Percentiles rank a stretch among this genome's conserved stretches.
These are phyloP conservation scores for Parus major DNA, from an alignment of 2,113 vertebrate species.

Conservation along the genomic window DNA sequence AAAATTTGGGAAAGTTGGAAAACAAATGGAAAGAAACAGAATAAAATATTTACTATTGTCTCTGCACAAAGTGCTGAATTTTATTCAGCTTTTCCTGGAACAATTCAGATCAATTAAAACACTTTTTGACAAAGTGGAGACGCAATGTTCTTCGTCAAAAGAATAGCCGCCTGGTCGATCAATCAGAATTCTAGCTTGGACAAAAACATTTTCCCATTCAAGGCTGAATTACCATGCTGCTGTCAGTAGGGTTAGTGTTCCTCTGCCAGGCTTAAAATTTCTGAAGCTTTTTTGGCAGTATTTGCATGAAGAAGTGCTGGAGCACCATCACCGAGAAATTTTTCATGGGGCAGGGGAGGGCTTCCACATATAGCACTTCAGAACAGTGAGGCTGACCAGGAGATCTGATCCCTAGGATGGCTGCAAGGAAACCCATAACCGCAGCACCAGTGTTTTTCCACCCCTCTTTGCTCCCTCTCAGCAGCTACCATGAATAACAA, in stretches of 20 bases:
- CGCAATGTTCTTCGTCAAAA: background rate
- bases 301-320: background rate
- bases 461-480: conserved; percentile 14
- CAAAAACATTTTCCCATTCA: background rate
- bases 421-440: background rate
- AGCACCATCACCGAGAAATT: background rate
- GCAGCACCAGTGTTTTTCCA: conserved; percentile 15
- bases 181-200: background rate
- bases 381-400: background rate
- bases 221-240: background rate
- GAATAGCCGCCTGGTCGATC: background rate
- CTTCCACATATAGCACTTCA: background rate
- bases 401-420: background rate
- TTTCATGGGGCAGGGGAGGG: background rate
- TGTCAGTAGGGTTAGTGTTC: background rate
- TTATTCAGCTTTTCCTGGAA: background rate
- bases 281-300: background rate
- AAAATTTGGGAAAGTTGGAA: background rate
- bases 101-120: background rate
- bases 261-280: background rate
- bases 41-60: background rate
- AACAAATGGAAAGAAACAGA: background rate
- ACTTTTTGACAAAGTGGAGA: background rate
- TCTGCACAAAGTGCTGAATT: background rate
- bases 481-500: conserved; percentile 52